Conservation (phyloP, 2,888 invertebrate species). For the Sicus ferrugineus region DNA sequence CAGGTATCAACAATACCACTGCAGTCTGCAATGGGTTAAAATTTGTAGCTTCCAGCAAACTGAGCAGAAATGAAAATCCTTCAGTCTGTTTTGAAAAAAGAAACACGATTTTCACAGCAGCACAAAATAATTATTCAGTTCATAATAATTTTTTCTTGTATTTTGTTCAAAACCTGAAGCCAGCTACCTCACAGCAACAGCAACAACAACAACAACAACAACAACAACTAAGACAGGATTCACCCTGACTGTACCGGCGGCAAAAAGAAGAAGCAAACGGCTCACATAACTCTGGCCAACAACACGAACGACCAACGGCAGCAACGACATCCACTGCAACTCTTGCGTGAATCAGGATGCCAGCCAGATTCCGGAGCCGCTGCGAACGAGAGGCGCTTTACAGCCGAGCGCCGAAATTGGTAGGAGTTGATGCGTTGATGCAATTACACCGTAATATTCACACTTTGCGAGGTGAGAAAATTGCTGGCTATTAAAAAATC, state of each 20-base stretch:
- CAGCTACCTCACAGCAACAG: background rate
- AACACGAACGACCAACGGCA: slow-evolving; percentile 2
- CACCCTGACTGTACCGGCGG: background rate
- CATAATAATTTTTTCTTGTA: slow-evolving; percentile 53
- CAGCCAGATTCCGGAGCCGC: background rate
- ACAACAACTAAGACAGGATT: slow-evolving; percentile 16
- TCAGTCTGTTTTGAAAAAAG: background rate
- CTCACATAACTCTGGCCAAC: background rate
- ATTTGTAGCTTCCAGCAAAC: slow-evolving; percentile 25
- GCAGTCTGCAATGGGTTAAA: slow-evolving; percentile 22
- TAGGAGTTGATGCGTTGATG: slow-evolving; percentile 65
- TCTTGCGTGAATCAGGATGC: background rate
- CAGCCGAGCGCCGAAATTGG: slow-evolving; percentile 58
- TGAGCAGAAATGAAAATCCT: background rate
- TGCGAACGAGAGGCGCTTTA: background rate
- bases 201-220: background rate
- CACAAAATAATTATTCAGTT: slow-evolving; percentile 60
- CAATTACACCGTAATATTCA: slow-evolving; percentile 66
- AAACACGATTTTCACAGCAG: slow-evolving; percentile 25
- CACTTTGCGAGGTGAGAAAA: slow-evolving; percentile 66
- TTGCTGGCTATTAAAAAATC: slow-evolving; percentile 66
- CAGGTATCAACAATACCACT: too few relatives aligned
- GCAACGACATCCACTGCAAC: background rate
- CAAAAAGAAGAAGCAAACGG: slow-evolving; percentile 2
- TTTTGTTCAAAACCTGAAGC: slow-evolving; percentile 23